phyloP scores from a whole-genome alignment of 1,140 invertebrate species.

The Chionoecetes opilio region DNA sequence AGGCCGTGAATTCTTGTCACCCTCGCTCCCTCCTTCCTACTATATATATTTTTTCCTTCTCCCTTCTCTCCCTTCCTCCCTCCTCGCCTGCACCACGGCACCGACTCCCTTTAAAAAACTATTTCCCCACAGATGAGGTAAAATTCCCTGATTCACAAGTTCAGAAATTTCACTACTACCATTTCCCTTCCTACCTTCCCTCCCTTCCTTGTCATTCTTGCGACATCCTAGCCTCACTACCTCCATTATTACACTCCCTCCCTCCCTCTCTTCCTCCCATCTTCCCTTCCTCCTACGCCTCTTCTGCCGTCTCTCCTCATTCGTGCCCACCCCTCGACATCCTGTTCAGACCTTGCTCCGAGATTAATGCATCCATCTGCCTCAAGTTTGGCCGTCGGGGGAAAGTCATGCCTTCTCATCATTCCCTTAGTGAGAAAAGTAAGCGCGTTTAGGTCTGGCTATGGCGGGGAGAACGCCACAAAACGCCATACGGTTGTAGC shows the following conservation, averaged over 20 bases:
- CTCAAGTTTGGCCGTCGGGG: slow-evolving; percentile 23
- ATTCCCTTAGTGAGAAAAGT: slow-evolving; percentile 29
- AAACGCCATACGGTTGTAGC: not conserved
- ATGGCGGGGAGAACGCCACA: not conserved
- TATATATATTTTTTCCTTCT: not conserved
- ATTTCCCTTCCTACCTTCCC: not conserved
- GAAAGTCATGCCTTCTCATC: slow-evolving; percentile 27
- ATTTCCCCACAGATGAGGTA: not conserved
- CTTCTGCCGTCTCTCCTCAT: not conserved
- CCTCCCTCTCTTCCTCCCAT: not conserved
- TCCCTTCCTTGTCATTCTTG: slow-evolving; percentile 6
- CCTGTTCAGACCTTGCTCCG: slow-evolving; percentile 14
- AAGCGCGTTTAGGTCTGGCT: not conserved
- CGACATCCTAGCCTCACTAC: not conserved
- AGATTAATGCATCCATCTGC: slow-evolving; percentile 28
- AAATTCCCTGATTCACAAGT: slow-evolving; percentile 20
- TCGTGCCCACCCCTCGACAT: not conserved
- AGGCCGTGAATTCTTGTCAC: too few species aligned
- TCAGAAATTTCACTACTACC: not conserved
- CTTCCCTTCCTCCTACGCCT: not conserved
- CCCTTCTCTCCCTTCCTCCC: not conserved
- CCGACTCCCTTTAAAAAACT: not conserved
- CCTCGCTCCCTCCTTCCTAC: too few species aligned
- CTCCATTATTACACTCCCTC: not conserved
- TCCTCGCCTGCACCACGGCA: not conserved